phyloP scores from a whole-genome alignment of 2,113 vertebrate species.

The Tragelaphus strepsiceros region DNA sequence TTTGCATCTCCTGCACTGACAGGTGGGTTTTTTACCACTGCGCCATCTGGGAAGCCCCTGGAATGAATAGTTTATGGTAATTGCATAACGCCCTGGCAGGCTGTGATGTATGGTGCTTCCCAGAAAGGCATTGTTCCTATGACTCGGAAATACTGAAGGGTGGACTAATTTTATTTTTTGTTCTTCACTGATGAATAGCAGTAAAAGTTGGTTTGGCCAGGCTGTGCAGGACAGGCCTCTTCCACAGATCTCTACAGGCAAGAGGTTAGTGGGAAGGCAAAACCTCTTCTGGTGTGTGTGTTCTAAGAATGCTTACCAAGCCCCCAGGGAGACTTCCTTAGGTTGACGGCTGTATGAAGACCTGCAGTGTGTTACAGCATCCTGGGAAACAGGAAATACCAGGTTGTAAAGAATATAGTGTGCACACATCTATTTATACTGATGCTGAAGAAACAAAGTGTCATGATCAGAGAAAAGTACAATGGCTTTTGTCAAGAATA shows the following conservation, averaged over 20 bases:
- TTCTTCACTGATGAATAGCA: not conserved
- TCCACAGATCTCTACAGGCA: not conserved
- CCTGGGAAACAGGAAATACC: not conserved
- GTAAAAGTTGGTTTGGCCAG: not conserved
- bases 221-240: not conserved
- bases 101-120: not conserved
- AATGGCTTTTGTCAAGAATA: not conserved
- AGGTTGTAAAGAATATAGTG: not conserved
- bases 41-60: not conserved
- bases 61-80: not conserved
- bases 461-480: not conserved
- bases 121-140: not conserved
- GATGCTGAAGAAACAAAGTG: not conserved
- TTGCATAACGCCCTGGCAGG: not conserved
- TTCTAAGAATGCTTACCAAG: not conserved
- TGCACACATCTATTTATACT: not conserved
- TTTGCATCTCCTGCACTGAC: not conserved
- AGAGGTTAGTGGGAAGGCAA: not conserved
- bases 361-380: not conserved
- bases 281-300: not conserved
- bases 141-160: not conserved
- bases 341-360: not conserved
- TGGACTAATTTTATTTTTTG: not conserved
- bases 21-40: not conserved
- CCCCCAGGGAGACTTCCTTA: not conserved